A percentile compares a stretch with the other conserved stretches of the same genome.
These are phyloP conservation scores for Deroplatys truncata DNA, from an alignment of 2,888 invertebrate species.

Conservation along the genomic window DNA sequence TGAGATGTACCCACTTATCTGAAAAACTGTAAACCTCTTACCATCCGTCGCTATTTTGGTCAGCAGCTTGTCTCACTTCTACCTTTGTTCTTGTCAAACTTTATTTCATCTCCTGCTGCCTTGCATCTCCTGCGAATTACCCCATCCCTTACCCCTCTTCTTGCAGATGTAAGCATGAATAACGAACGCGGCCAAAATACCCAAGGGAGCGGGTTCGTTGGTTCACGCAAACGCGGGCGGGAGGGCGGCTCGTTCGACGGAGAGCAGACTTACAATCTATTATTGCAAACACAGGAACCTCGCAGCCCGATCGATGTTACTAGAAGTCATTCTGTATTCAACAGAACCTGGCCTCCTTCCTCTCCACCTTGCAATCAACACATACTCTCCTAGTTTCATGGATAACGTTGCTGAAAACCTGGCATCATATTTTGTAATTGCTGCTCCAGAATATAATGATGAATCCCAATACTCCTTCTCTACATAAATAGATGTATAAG, in stretches of 20 bases:
- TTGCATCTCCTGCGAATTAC: neutral
- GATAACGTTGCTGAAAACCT: no score
- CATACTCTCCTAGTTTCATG: neutral
- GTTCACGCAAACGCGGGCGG: neutral
- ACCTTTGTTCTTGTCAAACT: neutral
- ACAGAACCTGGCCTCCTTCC: neutral
- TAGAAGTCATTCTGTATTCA: neutral
- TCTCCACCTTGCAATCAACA: neutral
- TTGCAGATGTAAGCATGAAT: neutral
- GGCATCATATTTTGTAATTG: no score
- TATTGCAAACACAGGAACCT: neutral
- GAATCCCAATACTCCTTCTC: no score
- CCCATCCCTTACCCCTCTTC: neutral
- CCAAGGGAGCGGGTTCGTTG: neutral
- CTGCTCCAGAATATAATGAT: no score
- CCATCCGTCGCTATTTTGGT: neutral
- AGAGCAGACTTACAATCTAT: neutral
- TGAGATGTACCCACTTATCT: no score
- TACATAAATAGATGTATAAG: no score
- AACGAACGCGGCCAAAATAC: neutral
- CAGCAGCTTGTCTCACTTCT: neutral
- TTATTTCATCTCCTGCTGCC: neutral
- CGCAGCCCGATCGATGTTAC: neutral
- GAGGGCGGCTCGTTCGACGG: neutral
- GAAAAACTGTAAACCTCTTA: no score